Conservation (phyloP, 92 coral and sea anemone genomes). For the Phenganax marumi region DNA sequence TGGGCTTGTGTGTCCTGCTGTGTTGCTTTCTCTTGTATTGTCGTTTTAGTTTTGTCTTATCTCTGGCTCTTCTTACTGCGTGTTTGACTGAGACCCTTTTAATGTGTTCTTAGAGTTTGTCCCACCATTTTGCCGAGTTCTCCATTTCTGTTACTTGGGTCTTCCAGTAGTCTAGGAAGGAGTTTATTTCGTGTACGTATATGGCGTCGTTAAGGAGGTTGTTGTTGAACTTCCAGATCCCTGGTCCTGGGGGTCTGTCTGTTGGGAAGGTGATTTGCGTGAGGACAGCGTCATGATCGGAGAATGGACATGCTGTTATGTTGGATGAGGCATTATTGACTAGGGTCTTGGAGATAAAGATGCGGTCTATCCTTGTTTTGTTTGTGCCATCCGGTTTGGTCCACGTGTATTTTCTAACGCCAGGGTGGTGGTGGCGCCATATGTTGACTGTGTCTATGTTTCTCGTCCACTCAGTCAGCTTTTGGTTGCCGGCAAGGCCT, state of each 20-base stretch:
- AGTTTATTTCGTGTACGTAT: neutral
- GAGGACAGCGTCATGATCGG: conserved; percentile 31
- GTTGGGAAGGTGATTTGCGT: neutral
- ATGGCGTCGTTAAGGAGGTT: neutral
- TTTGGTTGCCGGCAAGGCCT: too few relatives aligned
- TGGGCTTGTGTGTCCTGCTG: neutral
- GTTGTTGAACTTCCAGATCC: neutral
- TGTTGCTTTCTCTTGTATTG: neutral
- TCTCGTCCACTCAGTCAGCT: too few relatives aligned
- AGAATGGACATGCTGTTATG: conserved; percentile 13
- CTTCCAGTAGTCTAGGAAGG: neutral
- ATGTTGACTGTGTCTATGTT: too few relatives aligned
- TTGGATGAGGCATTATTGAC: neutral
- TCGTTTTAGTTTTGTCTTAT: neutral
- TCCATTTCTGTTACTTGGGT: neutral
- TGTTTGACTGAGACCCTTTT: neutral
- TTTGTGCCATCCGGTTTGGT: neutral
- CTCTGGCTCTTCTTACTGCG: neutral
- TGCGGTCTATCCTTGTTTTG: neutral
- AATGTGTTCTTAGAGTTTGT: neutral
- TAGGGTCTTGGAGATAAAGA: too few relatives aligned
- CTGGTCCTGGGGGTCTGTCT: neutral
- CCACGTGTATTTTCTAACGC: too few relatives aligned
- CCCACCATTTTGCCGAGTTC: neutral
- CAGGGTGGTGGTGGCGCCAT: too few relatives aligned